Evolutionary conservation across 2,113 vertebrate genomes (phyloP), one percentile per base, ranked within the genome.

Genomic region (Saguinus imperator): DNA sequence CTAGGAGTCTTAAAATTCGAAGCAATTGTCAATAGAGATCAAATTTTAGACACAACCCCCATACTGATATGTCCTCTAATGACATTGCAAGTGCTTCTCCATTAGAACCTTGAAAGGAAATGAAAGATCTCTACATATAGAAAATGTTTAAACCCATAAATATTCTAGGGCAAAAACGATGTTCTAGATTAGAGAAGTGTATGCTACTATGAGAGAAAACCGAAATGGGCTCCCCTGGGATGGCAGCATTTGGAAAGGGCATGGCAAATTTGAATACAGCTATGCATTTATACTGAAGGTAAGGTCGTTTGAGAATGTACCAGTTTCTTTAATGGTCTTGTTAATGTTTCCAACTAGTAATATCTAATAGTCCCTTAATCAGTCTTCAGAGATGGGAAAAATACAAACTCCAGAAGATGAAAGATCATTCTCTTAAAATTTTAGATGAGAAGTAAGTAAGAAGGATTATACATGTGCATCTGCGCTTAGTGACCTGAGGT

Each of bases 271-370:
- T 40, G 50, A 82, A 55, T 8, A 43, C 35, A 79, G 58, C 81
- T 40, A 37, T 57, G 82, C 84, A 50, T 82, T n/a, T 75, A 61
- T 93, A 81, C 61, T 75, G 35, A 93, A 96, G 75, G 92, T 79
- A 9, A 94, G 75, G 43, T 48, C 50, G 72, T 84, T 20, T 87
- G 75, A 94, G 64, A 92, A 89, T 6, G 40, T 25, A 18, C 18
- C 61, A 8, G 55, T 86, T 82, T 91, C 61, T 84, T 87, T 64
- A 87, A 92, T 32, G 50, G 57, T 40, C 87, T 87, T 81, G n/a
- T 77, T 87, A 55, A 70, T 45, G 27, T 83, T 94, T 93, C 58
- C 72, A 88, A n/a, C 91, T 79, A 96, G 55, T 72, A 75, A 64
- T 52, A 80, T 57, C 76, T 32, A 82, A 45, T 75, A 82, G 57